Evolutionary conservation across 2,797 vertebrate genomes (phyloP), one percentile per base, ranked within the genome.

Genomic region (Spatula versicolor): DNA sequence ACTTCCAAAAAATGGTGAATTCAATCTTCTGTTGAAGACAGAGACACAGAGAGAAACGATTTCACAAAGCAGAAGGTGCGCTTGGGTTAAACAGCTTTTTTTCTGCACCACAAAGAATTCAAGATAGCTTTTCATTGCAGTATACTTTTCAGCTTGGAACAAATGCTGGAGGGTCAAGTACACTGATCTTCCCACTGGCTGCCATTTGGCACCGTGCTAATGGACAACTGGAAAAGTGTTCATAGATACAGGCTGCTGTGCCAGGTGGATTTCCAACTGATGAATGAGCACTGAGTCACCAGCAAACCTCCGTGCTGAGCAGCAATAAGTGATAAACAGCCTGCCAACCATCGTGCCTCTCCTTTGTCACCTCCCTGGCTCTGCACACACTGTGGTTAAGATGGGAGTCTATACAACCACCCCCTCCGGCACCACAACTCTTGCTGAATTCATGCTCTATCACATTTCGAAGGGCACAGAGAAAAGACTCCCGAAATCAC

Each of bases 261-360:
- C 83, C 74, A 25, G 0, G 54, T 31, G 84, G 69, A 85, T 2
- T 95, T 91, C 78, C 72, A 88, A 23, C 33, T 77, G 59, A 71
- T 52, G 82, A 84, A 69, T 6, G 71, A 80, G 79, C 81, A 58
- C 91, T 15, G 48, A 58, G 81, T 59, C 92, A 76, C 91, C 69
- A 55, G n/a, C 78, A 62, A 23, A 82, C 1, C 67, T 88, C 90
- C 91, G 80, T 41, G 82, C 86, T 62, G 90, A 95, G 86, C 88
- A 86, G 92, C 95, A 96, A 81, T 2, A 33, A 33, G 83, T 91
- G 83, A 95, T 69, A 90, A 83, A 95, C 7, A 59, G 73, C 83
- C 78, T 87, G 93, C 83, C 56, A 93, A 71, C 80, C 78, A 33
- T 1, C 13, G 43, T 1, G 72, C 81, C 52, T 86, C 39, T 50